phyloP scores from a whole-genome alignment of 2,113 vertebrate species.

The Oreocharis arfaki region DNA sequence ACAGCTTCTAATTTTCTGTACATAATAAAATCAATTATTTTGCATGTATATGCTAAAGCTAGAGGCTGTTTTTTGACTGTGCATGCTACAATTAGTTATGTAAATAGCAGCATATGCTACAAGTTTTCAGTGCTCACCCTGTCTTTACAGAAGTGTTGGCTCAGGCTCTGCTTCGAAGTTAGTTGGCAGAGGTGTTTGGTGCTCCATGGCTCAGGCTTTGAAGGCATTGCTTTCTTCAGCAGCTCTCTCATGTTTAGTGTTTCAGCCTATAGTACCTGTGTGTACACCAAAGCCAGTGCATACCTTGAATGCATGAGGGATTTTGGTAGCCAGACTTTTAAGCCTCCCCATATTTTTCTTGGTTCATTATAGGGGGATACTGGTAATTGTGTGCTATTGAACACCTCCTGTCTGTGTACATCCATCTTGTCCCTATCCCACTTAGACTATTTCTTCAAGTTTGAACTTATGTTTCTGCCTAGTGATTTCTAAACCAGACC shows the following conservation, averaged over 20 bases:
- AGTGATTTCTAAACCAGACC: not conserved
- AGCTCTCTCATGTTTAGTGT: not conserved
- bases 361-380: not conserved
- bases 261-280: not conserved
- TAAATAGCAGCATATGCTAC: slow-evolving; percentile 67
- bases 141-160: slow-evolving; percentile 50
- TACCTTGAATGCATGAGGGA: not conserved
- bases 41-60: slow-evolving; percentile 59
- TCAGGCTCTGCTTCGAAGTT: slow-evolving; percentile 50
- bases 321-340: not conserved
- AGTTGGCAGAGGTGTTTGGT: slow-evolving; percentile 53
- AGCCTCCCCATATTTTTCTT: not conserved
- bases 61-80: slow-evolving; percentile 67
- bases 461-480: not conserved
- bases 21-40: slow-evolving; percentile 61
- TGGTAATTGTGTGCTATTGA: not conserved
- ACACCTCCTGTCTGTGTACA: not conserved
- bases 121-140: slow-evolving; percentile 58
- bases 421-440: not conserved
- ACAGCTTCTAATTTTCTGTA: slow-evolving; percentile 61
- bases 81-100: slow-evolving; percentile 65
- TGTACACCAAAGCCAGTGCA: not conserved
- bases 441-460: not conserved
- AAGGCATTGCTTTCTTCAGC: slow-evolving; percentile 4
- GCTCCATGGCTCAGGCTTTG: slow-evolving; percentile 10